phyloP scores from a whole-genome alignment of 2,888 invertebrate genomes.

The Byasa hedistus region DNA sequence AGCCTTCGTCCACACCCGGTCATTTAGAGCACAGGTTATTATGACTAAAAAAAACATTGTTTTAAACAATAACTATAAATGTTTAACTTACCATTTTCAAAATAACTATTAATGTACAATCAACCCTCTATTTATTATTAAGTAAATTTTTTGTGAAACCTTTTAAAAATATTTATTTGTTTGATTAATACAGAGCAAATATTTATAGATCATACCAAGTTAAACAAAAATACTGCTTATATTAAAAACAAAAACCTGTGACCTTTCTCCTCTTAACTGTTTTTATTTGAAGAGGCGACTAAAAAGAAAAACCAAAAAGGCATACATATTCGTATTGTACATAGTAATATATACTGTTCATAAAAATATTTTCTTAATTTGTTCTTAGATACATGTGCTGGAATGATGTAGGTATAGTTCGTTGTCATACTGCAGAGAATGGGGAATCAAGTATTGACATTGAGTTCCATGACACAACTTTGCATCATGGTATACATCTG shows the following conservation, averaged over 20 bases:
- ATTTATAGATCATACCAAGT: too few species aligned
- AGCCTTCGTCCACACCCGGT: constrained; percentile 92
- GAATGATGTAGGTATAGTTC: constrained; percentile 96
- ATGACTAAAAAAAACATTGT: not conserved
- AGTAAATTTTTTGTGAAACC: too few species aligned
- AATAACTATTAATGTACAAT: too few species aligned
- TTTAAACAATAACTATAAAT: not conserved
- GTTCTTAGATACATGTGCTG: constrained; percentile 86
- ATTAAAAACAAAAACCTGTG: too few species aligned
- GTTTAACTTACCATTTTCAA: not conserved
- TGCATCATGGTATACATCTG: constrained; percentile 94
- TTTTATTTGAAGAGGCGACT: too few species aligned
- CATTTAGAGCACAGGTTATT: constrained; percentile 87
- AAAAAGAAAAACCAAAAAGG: too few species aligned
- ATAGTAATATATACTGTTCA: not conserved
- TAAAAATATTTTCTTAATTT: not conserved
- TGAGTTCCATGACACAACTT: constrained; percentile 94
- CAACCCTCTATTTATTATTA: too few species aligned
- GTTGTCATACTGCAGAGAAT: constrained; percentile 85
- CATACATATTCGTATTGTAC: too few species aligned
- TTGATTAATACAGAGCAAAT: too few species aligned
- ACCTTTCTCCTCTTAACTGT: too few species aligned
- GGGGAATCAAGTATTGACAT: constrained; percentile 93
- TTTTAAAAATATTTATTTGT: too few species aligned
- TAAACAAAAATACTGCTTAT: too few species aligned